phyloP scores from a whole-genome alignment of 1,140 invertebrate species.

The Neodiprion pinetum region DNA sequence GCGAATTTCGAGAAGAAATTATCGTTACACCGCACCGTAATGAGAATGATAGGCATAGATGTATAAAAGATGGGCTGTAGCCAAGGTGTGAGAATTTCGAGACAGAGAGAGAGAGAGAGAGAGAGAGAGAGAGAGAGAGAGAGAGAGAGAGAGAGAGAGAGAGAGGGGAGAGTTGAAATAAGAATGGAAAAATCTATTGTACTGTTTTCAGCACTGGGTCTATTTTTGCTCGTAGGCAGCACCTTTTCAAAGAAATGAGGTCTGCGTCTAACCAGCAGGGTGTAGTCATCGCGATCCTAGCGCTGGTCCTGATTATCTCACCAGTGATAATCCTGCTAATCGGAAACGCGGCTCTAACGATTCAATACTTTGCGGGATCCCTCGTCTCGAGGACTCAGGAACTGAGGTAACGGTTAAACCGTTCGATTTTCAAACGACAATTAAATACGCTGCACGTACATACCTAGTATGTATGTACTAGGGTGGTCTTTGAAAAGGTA shows the following conservation, averaged over 20 bases:
- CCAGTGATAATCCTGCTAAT: constrained; percentile 55
- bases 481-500: background rate
- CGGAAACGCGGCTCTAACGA: constrained; percentile 47
- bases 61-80: too few species aligned
- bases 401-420: constrained; percentile 44
- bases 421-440: too few species aligned
- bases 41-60: too few species aligned
- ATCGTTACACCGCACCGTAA: too few species aligned
- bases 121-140: too few species aligned
- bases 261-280: constrained; percentile 36
- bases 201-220: constrained; percentile 24
- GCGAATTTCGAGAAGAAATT: too few species aligned
- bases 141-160: too few species aligned
- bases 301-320: constrained; percentile 51
- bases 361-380: constrained; percentile 45
- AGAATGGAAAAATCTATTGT: too few species aligned
- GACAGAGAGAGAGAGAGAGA: too few species aligned
- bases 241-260: constrained; percentile 37
- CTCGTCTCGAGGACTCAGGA: constrained; percentile 47
- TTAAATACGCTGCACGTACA: too few species aligned
- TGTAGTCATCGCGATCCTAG: constrained; percentile 43
- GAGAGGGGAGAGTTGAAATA: too few species aligned
- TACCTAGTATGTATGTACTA: background rate
- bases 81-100: too few species aligned
- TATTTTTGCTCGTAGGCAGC: constrained; percentile 21